These are phyloP conservation scores for Ispidina picta DNA, from an alignment of 2,797 vertebrate genomes.

Conservation along the genomic window DNA sequence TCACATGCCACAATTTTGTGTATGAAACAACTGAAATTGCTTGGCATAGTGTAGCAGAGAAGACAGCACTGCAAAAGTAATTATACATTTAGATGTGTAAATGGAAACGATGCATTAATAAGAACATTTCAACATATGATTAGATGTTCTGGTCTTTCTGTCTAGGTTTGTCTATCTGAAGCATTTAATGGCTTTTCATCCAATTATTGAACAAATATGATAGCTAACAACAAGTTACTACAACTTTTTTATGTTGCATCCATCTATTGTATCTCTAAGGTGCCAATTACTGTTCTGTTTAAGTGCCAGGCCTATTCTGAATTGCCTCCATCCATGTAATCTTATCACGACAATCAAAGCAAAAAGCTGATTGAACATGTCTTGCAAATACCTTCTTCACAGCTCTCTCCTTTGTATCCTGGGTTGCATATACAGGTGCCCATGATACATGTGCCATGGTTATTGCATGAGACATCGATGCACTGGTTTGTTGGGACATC, in stretches of 20 bases:
- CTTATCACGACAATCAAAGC: background rate
- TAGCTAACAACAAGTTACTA: constrained; percentile 22
- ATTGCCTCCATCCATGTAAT: background rate
- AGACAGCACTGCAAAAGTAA: constrained; percentile 42
- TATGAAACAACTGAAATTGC: background rate
- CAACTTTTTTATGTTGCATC: constrained; percentile 43
- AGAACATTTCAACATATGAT: constrained; percentile 47
- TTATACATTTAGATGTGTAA: constrained; percentile 46
- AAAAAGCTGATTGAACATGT: background rate
- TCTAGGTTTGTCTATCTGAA: constrained; percentile 12
- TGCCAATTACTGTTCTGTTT: constrained; percentile 20
- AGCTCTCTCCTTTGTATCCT: constrained; percentile 86
- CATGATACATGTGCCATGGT: constrained; percentile 94
- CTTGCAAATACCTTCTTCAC: constrained; percentile 80
- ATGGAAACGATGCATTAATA: constrained; percentile 44
- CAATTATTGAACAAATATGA: constrained; percentile 37
- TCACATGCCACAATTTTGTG: background rate
- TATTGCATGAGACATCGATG: constrained; percentile 93
- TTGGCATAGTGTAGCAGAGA: background rate
- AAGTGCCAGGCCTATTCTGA: background rate
- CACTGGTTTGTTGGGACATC: constrained; percentile 97
- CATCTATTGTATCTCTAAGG: constrained; percentile 16
- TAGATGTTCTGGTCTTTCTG: constrained; percentile 35
- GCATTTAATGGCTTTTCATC: constrained; percentile 7
- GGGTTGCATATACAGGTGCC: constrained; percentile 98